Base-by-base conservation (phyloP, 2,888 invertebrate genomes). In the Amphipoea lucens region DNA sequence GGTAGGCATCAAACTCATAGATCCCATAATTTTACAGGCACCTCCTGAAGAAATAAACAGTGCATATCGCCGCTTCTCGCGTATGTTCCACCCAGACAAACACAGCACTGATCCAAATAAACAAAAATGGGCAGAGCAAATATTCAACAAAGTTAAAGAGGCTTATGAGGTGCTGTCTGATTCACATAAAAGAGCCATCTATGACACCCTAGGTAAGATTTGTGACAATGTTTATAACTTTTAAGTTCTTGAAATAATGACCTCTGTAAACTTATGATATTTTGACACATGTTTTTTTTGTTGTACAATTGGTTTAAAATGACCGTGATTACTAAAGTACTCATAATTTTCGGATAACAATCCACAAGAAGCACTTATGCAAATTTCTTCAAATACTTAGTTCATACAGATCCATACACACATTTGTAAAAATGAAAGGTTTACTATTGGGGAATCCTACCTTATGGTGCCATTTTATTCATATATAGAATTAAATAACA, bases 61-160 rank as follows among this genome's bases (percentile, higher is more conserved):
- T 96, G 98, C 99, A 3, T 99, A 99, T 94, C 97, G 99, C 83
- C 98, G 98, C 76, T 98, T 99, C 78, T 99, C 99, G 90, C 98
- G 98, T 87, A 98, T 99, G 90, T 99, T 99, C 93, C 99, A 99
- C 95, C 99, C 99, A 0, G 99, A 99, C 93, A 99, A 99, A 95
- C 99, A 99, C 95, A 97, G 97, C 71, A 97, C 97, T 23, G 98
- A 99, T 92, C 98, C 98, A 0, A 97, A 97, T 0, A 98, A 98
- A 89, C 99, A 99, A 94, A 98, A 98, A 92, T 98, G 99, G 96
- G 99, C 99, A 0, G 99, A 99, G 95, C 96, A 98, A 82, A 97
- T 99, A 91, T 99, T 99, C 93, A 99, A 98, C 93, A 98, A 99
- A 94, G 98, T 98, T 0, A 99, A 99, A 93, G 98, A 98, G 91